phyloP scores from a whole-genome alignment of 2,113 vertebrate species.

The Quiscalus mexicanus region DNA sequence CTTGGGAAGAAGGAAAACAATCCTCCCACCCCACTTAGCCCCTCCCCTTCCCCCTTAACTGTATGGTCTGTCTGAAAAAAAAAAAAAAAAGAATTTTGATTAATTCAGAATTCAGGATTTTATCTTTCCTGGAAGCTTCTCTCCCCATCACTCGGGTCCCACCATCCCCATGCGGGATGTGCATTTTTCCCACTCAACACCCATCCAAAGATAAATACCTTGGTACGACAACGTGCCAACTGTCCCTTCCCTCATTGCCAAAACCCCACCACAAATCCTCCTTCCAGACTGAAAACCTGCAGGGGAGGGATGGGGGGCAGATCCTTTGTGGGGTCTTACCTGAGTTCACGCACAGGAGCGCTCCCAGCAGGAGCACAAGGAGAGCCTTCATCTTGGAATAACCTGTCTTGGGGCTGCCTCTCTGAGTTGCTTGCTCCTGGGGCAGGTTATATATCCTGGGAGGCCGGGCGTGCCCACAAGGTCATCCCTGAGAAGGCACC shows the following conservation, averaged over 20 bases:
- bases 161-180: neutral
- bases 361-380: conserved; percentile 34
- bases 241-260: neutral
- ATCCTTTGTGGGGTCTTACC: neutral
- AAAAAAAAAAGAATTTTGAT: neutral
- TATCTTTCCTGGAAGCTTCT: neutral
- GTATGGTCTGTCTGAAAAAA: neutral
- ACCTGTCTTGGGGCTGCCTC: neutral
- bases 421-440: neutral
- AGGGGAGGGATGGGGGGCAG: fast-evolving
- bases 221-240: fast-evolving
- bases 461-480: neutral
- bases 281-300: fast-evolving
- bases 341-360: conserved; percentile 6
- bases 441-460: neutral
- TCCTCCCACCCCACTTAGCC: neutral
- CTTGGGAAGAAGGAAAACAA: neutral
- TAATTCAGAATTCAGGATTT: neutral
- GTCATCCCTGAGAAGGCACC: neutral
- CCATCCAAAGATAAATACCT: fast-evolving
- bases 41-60: neutral
- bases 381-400: conserved; percentile 21
- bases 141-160: neutral
- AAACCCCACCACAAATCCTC: neutral
- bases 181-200: neutral